A percentile compares a stretch with the other conserved stretches of the same genome.
phyloP scores from a whole-genome alignment of 2,113 vertebrate species.

The Oreochromis aureus region DNA sequence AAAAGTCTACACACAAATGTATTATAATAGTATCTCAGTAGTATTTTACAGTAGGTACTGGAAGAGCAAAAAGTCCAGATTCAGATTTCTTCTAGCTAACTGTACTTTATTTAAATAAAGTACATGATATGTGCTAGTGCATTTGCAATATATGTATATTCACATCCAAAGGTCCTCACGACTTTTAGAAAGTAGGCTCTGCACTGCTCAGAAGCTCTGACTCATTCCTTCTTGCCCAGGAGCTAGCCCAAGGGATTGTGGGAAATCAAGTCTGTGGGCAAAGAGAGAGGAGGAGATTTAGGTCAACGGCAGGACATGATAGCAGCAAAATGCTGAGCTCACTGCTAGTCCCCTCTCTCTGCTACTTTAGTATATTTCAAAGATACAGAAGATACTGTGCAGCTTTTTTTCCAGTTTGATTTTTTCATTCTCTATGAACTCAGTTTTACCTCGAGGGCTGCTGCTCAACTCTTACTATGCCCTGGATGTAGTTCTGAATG shows the following conservation, averaged over 20 bases:
- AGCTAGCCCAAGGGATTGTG: constrained; percentile 33
- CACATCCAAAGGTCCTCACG: not conserved
- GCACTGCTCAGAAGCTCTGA: constrained; percentile 33
- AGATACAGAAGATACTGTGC: not conserved
- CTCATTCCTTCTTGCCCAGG: constrained; percentile 31
- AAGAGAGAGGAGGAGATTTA: constrained; percentile 13
- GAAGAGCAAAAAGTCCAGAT: not conserved
- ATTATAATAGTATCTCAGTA: not conserved
- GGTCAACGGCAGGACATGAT: constrained; percentile 12
- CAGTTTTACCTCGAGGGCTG: not conserved
- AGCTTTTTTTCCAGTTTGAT: not conserved
- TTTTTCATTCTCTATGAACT: not conserved
- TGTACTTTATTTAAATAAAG: not conserved
- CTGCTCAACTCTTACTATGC: not conserved
- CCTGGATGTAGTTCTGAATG: not conserved
- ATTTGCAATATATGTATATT: not conserved
- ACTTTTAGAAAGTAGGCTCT: constrained; percentile 1
- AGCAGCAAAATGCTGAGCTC: not conserved
- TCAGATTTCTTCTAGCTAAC: not conserved
- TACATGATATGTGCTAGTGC: not conserved
- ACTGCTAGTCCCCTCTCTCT: not conserved
- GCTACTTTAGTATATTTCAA: not conserved
- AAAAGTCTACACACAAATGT: not conserved
- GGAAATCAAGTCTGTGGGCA: constrained; percentile 43
- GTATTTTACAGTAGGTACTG: not conserved